Evolutionary conservation across 2,888 invertebrate genomes (phyloP).

Genomic region (Cosmopolites sordidus): DNA sequence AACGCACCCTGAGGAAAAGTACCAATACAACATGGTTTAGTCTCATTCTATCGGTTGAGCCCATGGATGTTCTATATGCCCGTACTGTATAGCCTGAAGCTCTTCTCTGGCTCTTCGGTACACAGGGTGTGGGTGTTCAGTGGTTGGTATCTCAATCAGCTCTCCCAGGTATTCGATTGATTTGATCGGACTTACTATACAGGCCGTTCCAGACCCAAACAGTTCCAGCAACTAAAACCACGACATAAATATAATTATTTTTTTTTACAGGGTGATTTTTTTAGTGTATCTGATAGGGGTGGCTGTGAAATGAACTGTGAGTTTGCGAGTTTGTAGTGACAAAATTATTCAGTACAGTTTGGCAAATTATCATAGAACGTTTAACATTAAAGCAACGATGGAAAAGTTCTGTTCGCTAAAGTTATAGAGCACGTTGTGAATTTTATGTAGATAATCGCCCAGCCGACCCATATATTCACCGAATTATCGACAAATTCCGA

Average conservation of each 20-base stretch:
- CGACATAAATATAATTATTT: background rate
- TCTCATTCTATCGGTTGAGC: conserved; percentile 59
- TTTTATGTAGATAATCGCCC: too few species aligned
- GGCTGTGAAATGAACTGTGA: too few species aligned
- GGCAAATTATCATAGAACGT: too few species aligned
- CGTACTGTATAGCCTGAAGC: conserved; percentile 86
- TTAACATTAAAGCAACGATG: too few species aligned
- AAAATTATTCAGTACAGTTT: too few species aligned
- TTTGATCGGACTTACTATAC: conserved; percentile 88
- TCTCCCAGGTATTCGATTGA: conserved; percentile 74
- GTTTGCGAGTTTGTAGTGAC: too few species aligned
- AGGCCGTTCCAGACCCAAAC: conserved; percentile 98
- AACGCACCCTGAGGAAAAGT: conserved; percentile 1
- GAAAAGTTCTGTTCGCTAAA: too few species aligned
- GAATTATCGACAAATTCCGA: too few species aligned
- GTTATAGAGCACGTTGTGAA: too few species aligned
- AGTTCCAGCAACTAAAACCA: conserved; percentile 79
- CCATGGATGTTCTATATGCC: conserved; percentile 79
- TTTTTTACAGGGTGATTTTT: too few species aligned
- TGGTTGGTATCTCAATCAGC: conserved; percentile 67
- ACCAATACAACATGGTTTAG: background rate
- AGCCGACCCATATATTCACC: too few species aligned
- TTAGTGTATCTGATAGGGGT: too few species aligned
- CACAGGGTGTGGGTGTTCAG: conserved; percentile 68
- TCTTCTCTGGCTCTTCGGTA: conserved; percentile 69